A percentile compares a stretch with the other conserved stretches of the same genome.
Evolutionary conservation across 2,888 invertebrate species (phyloP).

Genomic region (Oscheius onirici): DNA sequence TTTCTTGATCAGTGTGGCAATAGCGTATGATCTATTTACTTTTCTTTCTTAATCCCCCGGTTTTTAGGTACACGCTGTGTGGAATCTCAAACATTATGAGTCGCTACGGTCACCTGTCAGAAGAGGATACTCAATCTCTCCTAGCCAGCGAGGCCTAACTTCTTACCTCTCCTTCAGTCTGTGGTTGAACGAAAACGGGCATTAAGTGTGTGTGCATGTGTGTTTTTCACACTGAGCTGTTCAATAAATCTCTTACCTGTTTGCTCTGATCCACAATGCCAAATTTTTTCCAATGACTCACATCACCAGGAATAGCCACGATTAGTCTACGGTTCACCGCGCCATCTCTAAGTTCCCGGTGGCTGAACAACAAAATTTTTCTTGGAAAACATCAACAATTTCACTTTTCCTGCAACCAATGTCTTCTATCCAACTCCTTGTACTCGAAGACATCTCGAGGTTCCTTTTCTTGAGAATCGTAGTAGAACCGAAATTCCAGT

Average conservation of each 20-base stretch:
- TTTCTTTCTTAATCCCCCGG: background rate
- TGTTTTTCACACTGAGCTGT: background rate
- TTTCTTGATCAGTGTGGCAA: constrained; percentile 16
- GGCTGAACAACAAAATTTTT: constrained; percentile 2
- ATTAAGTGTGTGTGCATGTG: background rate
- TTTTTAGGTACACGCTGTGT: constrained; percentile 24
- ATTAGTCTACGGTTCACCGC: constrained; percentile 5
- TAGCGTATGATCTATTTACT: constrained; percentile 22
- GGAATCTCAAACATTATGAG: constrained; percentile 20
- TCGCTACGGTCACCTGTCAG: constrained; percentile 27
- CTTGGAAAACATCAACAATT: background rate
- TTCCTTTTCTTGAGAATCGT: constrained; percentile 1
- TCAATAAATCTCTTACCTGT: background rate
- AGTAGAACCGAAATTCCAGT: constrained; percentile 13
- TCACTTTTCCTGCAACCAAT: constrained; percentile 25
- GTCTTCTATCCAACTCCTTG: background rate
- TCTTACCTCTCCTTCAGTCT: background rate
- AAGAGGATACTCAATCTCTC: constrained; percentile 1
- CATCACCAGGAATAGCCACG: constrained; percentile 21
- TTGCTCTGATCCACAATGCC: constrained; percentile 19
- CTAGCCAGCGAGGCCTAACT: background rate
- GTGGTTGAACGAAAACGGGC: background rate
- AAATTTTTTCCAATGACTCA: constrained; percentile 19
- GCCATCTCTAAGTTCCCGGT: constrained; percentile 23
- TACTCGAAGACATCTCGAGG: constrained; percentile 9